Percentiles rank a stretch among this genome's conserved stretches.
These are phyloP conservation scores for Sipha flava DNA, from an alignment of 1,140 invertebrate species.

Conservation along the genomic window DNA sequence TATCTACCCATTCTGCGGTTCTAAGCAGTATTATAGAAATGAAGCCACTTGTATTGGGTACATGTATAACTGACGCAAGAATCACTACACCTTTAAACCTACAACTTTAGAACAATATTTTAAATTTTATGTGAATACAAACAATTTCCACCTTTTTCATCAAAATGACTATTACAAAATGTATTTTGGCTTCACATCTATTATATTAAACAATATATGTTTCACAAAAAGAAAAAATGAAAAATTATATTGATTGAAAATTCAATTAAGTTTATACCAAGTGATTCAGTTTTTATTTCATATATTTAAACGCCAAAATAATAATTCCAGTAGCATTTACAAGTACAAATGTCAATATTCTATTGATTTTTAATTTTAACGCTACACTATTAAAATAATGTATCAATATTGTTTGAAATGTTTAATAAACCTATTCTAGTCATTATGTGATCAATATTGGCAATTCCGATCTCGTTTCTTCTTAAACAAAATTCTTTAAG, in stretches of 20 bases:
- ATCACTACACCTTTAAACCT: too few relatives aligned
- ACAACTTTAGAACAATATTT: too few relatives aligned
- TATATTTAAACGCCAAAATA: background rate
- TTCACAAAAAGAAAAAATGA: too few relatives aligned
- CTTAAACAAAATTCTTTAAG: background rate
- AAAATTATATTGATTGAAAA: too few relatives aligned
- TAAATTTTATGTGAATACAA: too few relatives aligned
- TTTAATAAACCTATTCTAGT: background rate
- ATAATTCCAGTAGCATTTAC: background rate
- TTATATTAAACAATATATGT: too few relatives aligned
- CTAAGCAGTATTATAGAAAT: background rate
- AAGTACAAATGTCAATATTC: background rate
- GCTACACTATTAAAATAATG: background rate
- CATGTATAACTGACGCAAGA: too few relatives aligned
- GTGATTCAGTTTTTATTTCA: background rate
- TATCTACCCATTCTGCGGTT: background rate
- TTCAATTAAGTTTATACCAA: too few relatives aligned
- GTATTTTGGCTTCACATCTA: too few relatives aligned
- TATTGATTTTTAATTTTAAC: background rate
- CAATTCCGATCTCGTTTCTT: slow-evolving; percentile 23
- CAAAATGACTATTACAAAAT: too few relatives aligned
- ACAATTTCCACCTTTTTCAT: too few relatives aligned
- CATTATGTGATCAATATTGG: slow-evolving; percentile 19
- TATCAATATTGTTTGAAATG: background rate
- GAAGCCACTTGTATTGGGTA: too few relatives aligned